Evolutionary conservation across 2,113 vertebrate genomes (phyloP), one percentile per base, ranked within the genome.

Genomic region (Rhineura floridana): DNA sequence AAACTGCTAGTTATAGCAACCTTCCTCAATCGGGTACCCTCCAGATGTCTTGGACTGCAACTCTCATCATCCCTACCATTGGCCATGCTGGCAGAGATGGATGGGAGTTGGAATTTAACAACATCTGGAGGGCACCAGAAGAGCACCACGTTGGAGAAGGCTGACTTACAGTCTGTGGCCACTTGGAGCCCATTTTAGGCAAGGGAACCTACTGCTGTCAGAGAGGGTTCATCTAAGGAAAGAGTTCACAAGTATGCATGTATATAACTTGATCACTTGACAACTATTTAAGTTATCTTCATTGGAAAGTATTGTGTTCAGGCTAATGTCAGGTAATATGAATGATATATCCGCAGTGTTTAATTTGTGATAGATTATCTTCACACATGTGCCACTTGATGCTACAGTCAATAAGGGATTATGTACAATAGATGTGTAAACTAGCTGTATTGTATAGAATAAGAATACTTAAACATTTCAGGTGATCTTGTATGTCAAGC

Each of bases 391-490:
- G n/a, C 46, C 48, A 52, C 50, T 62, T 78, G 1, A 86, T 28
- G 13, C n/a, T 52, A 39, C 13, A 52, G 78, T 69, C 7, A 28
- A 50, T 6, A 79, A 85, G 25, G 13, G 25, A 75, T 30, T 12
- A 46, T 36, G 13, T 17, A 39, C 15, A 72, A 6, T 59, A 67
- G 30, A 12, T 69, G 44, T 83, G 46, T 55, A 52, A 5, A 91
- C 12, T 4, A 84, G 86, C 85, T 6, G 30, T 4, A 67, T 82
- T 55, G 87, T 33, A 36, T 59, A 77, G n/a, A 12, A 23, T 83
- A 89, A 89, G 87, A 11, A 5, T 76, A 7, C 21, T 52, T 67
- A 55, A 83, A 33, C 42, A 87, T 70, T 85, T 62, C 77, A 65
- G 65, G 21, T 79, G 15, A 84, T 42, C n/a, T 73, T 80, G 28